Conservation (phyloP, 1,140 invertebrate species). For the Eueides isabella region DNA sequence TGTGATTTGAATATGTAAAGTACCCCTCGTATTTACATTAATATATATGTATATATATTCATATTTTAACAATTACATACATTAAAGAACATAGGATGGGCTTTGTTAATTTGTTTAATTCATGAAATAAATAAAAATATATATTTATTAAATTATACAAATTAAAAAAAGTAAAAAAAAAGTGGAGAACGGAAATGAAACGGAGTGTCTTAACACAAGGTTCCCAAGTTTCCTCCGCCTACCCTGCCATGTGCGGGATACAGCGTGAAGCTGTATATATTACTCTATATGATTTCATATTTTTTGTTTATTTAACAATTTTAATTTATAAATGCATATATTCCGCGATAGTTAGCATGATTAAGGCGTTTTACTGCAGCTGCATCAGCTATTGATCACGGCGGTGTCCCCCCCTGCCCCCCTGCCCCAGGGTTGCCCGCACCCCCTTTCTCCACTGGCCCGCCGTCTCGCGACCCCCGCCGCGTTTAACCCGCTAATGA, state of each 20-base stretch:
- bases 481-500: conserved; percentile 37
- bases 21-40: background rate
- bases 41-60: background rate
- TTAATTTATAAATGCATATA: background rate
- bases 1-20: conserved; percentile 34
- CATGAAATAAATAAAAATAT: background rate
- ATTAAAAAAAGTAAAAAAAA: background rate
- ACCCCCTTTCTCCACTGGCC: conserved; percentile 15
- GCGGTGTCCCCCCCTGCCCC: conserved; percentile 27
- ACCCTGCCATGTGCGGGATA: no score
- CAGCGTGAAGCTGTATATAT: no score
- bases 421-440: background rate
- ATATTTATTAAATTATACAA: background rate
- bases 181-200: no score
- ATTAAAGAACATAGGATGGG: no score
- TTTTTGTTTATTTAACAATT: no score
- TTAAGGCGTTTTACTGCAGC: conserved; percentile 41
- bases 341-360: background rate
- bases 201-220: no score
- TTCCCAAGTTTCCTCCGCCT: no score
- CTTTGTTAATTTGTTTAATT: no score
- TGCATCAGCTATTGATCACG: conserved; percentile 59
- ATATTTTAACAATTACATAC: background rate
- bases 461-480: conserved; percentile 10
- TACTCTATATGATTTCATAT: no score